Base-by-base conservation (phyloP, 2,113 vertebrate species). In the Solea senegalensis region DNA sequence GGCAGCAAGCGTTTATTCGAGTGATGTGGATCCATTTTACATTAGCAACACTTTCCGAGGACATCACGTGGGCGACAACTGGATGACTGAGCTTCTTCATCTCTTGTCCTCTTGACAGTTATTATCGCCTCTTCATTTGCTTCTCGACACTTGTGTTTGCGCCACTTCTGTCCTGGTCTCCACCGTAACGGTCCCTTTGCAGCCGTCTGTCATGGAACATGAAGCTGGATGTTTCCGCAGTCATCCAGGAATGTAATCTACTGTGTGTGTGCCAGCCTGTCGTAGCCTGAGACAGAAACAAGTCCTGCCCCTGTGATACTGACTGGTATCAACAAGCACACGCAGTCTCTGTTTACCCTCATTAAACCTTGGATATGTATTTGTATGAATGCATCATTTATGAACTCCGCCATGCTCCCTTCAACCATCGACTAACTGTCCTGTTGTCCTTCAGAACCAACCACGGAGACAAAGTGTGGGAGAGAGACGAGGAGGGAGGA, bases 211-310 rank as follows among this genome's bases (percentile, higher is more conserved):
- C 39, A 76, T 41, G 71, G 81, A 86, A 83, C 71, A 84, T 78
- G 72, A 79, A 48, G 76, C 73, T 80, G 54, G 69, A 72, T 86
- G 85, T 90, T 84, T 83, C 12, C 69, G 14, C 66, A 78, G 69
- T 63, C 64, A 15, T 77, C 49, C 56, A 70, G 74, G 86, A 87
- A 90, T 89, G 78, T 49, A 28, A 26, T 78, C 48, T 57, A 21
- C 11, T 45, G 16, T 39, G 50, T 51, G n/a, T n/a, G 52, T 76
- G 83, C 80, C 86, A 85, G 72, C 75, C 44, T 70, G 21, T 65
- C 69, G 57, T n/a, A 49, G 67, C 50, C 66, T 72, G 69, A 9
- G 56, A 83, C 15, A n/a, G 72, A 72, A 28, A 82, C 73, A 78
- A 9, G 21, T 76, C 61, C 65, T 60, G 49, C 66, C 76, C 57